A percentile compares a stretch with the other conserved stretches of the same genome.
These are phyloP conservation scores for Leucophenga maculata DNA, from an alignment of 2,888 invertebrate species.

Conservation along the genomic window DNA sequence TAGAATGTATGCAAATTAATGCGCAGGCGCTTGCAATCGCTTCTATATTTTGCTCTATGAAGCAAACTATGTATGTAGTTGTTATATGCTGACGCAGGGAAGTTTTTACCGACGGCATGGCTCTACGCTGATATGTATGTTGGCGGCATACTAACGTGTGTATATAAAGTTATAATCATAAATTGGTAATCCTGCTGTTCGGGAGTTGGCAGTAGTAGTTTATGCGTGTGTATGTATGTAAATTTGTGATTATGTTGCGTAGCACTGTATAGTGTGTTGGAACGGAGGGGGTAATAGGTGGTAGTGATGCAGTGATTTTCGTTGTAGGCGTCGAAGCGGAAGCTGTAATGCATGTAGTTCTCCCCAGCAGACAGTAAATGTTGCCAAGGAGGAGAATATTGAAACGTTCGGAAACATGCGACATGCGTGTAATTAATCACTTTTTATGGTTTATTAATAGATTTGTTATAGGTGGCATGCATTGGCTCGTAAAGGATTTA, in stretches of 20 bases:
- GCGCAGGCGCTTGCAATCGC: constrained; percentile 7
- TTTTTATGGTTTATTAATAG: constrained; percentile 62
- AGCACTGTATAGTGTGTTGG: too few species aligned
- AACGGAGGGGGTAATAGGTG: constrained; percentile 21
- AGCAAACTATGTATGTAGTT: not conserved
- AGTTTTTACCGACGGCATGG: constrained; percentile 21
- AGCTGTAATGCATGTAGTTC: too few species aligned
- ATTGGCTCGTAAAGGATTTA: not conserved
- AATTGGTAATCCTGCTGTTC: constrained; percentile 47
- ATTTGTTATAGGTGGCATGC: constrained; percentile 42
- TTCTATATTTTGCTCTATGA: constrained; percentile 38
- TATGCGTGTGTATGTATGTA: constrained; percentile 16
- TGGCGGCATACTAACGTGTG: constrained; percentile 48
- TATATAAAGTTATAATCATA: constrained; percentile 49
- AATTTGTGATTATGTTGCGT: too few species aligned
- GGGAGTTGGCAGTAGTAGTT: not conserved
- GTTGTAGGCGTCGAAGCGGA: too few species aligned
- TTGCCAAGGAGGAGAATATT: not conserved
- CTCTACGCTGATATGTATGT: constrained; percentile 49
- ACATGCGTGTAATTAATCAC: constrained; percentile 64
- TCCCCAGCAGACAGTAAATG: constrained; percentile 43
- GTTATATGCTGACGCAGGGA: too few species aligned
- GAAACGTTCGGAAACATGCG: constrained; percentile 34
- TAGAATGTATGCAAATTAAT: constrained; percentile 5
- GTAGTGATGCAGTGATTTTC: constrained; percentile 4